Conservation (phyloP, 2,888 invertebrate genomes). For the Pandemis heparana region DNA sequence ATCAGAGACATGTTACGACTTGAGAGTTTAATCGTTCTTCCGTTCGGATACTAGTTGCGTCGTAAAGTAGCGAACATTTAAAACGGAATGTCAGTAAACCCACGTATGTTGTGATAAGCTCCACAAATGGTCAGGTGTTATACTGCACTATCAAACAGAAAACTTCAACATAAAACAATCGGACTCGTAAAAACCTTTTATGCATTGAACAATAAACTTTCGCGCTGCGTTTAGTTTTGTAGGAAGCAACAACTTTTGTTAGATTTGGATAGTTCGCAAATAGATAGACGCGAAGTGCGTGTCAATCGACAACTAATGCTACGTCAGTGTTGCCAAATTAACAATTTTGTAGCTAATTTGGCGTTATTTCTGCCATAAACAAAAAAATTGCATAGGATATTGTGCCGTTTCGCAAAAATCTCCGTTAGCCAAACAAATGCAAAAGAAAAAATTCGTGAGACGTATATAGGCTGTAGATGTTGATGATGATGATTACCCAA, state of each 20-base stretch:
- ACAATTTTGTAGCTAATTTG: no score
- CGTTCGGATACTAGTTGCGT: background rate
- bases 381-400: background rate
- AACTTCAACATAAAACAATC: background rate
- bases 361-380: background rate
- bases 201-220: slow-evolving; percentile 31
- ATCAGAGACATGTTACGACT: no score
- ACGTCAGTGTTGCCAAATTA: background rate
- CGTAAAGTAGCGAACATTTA: background rate
- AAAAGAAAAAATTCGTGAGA: no score
- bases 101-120: no score
- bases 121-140: background rate
- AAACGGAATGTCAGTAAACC: background rate
- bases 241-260: slow-evolving; percentile 38
- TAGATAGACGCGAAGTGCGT: slow-evolving; percentile 45
- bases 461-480: no score
- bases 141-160: slow-evolving; percentile 10
- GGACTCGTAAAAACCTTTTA: slow-evolving; percentile 17
- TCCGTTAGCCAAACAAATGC: no score
- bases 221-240: slow-evolving; percentile 20
- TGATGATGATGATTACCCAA: no score
- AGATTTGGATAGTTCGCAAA: slow-evolving; percentile 39
- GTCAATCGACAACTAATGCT: slow-evolving; percentile 46
- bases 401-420: background rate
- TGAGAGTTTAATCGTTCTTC: background rate